Conservation (phyloP, 2,113 vertebrate genomes). For the Neodontobutis hainanensis region DNA sequence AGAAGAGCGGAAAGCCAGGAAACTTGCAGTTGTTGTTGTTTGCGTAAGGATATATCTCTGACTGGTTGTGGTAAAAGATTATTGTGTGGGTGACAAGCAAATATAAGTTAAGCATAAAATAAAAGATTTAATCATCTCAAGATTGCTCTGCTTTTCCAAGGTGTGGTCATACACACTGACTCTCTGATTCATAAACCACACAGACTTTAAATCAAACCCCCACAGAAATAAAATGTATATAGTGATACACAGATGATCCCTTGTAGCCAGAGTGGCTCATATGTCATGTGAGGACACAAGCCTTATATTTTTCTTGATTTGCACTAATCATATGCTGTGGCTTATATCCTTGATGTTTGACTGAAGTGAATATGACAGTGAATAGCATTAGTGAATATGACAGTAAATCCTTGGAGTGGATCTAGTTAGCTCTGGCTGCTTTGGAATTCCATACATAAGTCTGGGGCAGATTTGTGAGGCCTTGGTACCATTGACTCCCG, state of each 20-base stretch:
- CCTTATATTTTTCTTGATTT: neutral
- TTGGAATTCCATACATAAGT: neutral
- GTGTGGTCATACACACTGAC: conserved; percentile 22
- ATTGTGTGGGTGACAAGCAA: conserved; percentile 7
- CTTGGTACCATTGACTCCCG: neutral
- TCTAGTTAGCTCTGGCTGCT: neutral
- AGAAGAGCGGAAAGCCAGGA: conserved; percentile 52
- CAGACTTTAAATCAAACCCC: conserved; percentile 32
- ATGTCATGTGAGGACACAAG: neutral
- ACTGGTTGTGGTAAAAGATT: conserved; percentile 40
- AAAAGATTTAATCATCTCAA: conserved; percentile 3
- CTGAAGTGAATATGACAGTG: neutral
- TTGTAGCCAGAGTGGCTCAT: neutral
- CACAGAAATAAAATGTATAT: conserved; percentile 24
- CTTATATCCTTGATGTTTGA: neutral
- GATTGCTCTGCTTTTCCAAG: conserved; percentile 45
- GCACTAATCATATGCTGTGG: neutral
- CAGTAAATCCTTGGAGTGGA: neutral
- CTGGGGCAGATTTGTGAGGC: neutral
- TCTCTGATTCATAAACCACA: conserved; percentile 52
- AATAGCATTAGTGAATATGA: neutral
- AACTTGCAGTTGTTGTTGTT: conserved; percentile 28
- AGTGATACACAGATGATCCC: conserved; percentile 19
- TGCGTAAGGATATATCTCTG: conserved; percentile 25
- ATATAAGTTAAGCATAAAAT: conserved; percentile 2